Conservation (phyloP, 1,140 invertebrate species). For the Eriosoma lanigerum region DNA sequence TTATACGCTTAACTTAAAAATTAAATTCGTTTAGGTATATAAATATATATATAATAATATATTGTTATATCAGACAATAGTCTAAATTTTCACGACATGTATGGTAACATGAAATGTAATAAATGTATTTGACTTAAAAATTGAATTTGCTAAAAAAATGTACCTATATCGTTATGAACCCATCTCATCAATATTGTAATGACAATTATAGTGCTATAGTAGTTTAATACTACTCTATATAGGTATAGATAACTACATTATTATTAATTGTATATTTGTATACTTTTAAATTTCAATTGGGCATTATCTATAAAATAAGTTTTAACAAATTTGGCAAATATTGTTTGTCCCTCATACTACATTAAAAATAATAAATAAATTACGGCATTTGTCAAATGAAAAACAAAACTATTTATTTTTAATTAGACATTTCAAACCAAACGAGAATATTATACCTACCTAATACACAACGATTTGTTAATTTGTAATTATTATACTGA, state of each 20-base stretch:
- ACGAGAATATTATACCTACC: neutral
- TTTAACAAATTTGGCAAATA: neutral
- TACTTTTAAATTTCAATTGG: neutral
- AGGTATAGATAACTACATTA: neutral
- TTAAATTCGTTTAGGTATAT: conserved; percentile 6
- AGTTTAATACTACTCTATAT: neutral
- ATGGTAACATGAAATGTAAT: neutral
- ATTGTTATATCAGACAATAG: no score
- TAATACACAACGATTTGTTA: neutral
- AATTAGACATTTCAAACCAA: conserved; percentile 17
- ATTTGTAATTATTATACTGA: neutral
- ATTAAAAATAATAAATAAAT: neutral
- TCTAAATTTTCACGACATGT: neutral
- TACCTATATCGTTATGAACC: neutral
- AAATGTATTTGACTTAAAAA: neutral
- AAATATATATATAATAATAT: no score
- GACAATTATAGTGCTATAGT: neutral
- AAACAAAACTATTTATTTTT: neutral
- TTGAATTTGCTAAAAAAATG: neutral
- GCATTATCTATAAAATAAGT: conserved; percentile 6
- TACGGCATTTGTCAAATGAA: neutral
- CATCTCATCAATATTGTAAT: neutral
- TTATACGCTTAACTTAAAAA: conserved; percentile 1
- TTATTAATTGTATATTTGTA: neutral
- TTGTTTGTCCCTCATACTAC: neutral